Evolutionary conservation across 1,140 invertebrate species (phyloP).

Genomic region (Pomacea maculata): DNA sequence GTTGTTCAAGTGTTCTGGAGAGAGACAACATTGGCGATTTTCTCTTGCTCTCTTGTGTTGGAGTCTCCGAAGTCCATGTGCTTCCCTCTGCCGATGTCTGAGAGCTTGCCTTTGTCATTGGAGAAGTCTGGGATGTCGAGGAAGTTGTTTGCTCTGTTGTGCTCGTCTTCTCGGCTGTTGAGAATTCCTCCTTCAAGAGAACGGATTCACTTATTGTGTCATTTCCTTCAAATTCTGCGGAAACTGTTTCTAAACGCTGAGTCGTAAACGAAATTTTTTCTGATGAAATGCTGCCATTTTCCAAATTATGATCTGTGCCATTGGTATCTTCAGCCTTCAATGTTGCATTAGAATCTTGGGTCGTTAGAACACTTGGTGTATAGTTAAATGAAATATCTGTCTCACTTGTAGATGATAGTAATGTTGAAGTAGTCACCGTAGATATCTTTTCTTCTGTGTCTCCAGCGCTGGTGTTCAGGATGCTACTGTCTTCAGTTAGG

Average conservation of each 20-base stretch:
- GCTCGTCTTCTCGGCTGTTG: too few relatives aligned
- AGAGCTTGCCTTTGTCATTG: neutral
- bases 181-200: too few relatives aligned
- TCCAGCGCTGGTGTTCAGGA: too few relatives aligned
- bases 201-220: too few relatives aligned
- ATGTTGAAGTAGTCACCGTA: neutral
- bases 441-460: too few relatives aligned
- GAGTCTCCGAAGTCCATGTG: too few relatives aligned
- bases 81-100: neutral
- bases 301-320: neutral
- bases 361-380: neutral
- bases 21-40: too few relatives aligned
- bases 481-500: too few relatives aligned
- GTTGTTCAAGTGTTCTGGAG: too few relatives aligned
- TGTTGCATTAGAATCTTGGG: neutral
- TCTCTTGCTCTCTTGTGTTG: too few relatives aligned
- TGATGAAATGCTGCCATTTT: neutral
- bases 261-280: neutral
- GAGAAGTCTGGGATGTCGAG: neutral
- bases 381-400: neutral
- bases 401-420: neutral
- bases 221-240: too few relatives aligned
- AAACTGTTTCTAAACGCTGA: neutral
- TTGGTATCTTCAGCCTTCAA: neutral
- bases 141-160: too few relatives aligned